Base-by-base conservation (phyloP, 2,797 vertebrate genomes). In the Rhinatrema bivittatum region DNA sequence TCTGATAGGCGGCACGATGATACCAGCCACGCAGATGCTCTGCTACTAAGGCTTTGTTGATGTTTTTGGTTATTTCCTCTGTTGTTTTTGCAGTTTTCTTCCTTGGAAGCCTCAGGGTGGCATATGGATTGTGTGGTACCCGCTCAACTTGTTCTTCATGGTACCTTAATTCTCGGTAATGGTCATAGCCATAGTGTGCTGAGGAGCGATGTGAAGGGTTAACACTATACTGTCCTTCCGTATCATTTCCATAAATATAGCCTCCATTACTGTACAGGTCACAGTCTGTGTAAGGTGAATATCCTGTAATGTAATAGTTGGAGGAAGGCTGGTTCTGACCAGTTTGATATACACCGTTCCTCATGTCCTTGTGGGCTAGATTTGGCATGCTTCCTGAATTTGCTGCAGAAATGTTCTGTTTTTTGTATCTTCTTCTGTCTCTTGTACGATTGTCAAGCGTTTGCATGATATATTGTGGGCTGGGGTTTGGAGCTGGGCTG, bases 351-450 rank as follows among this genome's bases (percentile, higher is more conserved):
- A 65, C 39, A 1, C 86, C 72, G 10, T 82, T 79, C 32, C 81
- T 80, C 19, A 60, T 5, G 5, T 97, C 91, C 7, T 85, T 83
- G 17, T 89, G 90, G 5, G 90, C 86, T 23, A 99, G 76, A 61
- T 98, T 98, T 12, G 95, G 95, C 95, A 99, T 97, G 58, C 94
- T 99, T 8, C 95, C 95, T 0, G 93, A 90, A 65, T 54, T 92
- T 7, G 90, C 85, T 3, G 94, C 85, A 1, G 76, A 72, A 18
- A 80, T 42, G 14, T 84, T 81, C 13, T 84, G 86, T 36, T 91
- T 91, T 63, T 83, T 86, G 5, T 90, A 87, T 33, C 87, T 81
- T 1, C 88, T 81, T 2, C 89, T 87, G 2, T 81, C 73, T 36
- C 90, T 72, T 31, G 82, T 77, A 2, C 89, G 83, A 26, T 86